phyloP scores from a whole-genome alignment of 2,797 vertebrate species.

The Fistularia commersonii region DNA sequence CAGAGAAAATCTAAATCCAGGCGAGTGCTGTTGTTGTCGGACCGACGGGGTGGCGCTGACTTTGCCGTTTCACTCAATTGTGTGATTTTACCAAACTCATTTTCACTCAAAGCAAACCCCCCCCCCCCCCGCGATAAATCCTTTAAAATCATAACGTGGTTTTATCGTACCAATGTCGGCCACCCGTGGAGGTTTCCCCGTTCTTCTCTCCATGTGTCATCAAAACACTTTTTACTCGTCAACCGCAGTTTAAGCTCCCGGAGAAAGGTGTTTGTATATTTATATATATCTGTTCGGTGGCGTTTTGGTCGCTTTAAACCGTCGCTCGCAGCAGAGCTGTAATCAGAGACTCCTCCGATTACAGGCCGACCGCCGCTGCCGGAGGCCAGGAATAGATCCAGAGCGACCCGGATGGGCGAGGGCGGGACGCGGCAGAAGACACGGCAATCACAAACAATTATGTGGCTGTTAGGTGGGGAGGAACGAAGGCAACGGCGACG shows the following conservation, averaged over 20 bases:
- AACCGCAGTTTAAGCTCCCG: conserved; percentile 15
- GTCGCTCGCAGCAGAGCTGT: conserved; percentile 56
- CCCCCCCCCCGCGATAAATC: no score
- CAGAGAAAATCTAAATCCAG: no score
- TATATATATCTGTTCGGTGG: conserved; percentile 23
- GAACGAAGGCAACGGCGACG: conserved; percentile 43
- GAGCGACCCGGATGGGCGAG: conserved; percentile 42
- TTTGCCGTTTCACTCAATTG: no score
- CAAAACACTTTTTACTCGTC: conserved; percentile 18
- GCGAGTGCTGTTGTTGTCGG: no score
- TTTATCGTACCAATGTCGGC: no score
- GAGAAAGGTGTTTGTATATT: conserved; percentile 43
- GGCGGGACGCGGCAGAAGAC: conserved; percentile 56
- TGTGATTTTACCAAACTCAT: no score
- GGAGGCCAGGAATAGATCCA: conserved; percentile 69
- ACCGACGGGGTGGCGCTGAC: no score
- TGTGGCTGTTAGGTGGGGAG: conserved; percentile 46
- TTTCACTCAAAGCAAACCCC: no score
- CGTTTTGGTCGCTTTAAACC: conserved; percentile 20
- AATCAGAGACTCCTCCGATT: conserved; percentile 69
- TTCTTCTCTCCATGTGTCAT: not conserved
- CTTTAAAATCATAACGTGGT: no score
- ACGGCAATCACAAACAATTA: conserved; percentile 68
- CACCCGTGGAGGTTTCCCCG: not conserved
- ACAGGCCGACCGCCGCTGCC: conserved; percentile 62